A percentile compares a stretch with the other conserved stretches of the same genome.
Evolutionary conservation across 2,888 invertebrate genomes (phyloP).

Genomic region (Taenaris catops): DNA sequence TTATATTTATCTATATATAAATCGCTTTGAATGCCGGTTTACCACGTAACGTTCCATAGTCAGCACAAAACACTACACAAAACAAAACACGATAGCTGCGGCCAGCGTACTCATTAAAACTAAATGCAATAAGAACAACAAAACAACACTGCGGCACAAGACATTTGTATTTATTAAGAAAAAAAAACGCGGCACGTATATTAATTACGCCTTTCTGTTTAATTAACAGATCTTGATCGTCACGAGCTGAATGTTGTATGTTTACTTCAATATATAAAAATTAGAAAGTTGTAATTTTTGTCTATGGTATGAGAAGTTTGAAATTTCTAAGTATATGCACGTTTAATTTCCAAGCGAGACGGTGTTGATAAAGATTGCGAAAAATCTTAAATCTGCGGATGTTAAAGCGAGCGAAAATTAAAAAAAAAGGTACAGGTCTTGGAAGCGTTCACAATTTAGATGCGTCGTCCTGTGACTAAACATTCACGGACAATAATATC

Average conservation of each 20-base stretch:
- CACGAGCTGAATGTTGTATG: neutral
- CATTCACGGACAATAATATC: constrained; percentile 55
- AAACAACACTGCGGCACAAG: constrained; percentile 46
- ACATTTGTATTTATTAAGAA: constrained; percentile 48
- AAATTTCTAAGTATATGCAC: too few species aligned
- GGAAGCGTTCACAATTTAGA: constrained; percentile 22
- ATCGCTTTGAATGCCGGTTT: constrained; percentile 60
- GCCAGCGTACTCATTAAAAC: constrained; percentile 37
- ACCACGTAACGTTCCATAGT: constrained; percentile 64
- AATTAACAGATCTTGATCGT: constrained; percentile 23
- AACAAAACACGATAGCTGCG: constrained; percentile 35
- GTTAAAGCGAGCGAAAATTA: too few species aligned
- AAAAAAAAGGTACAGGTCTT: constrained; percentile 25
- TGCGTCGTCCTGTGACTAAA: constrained; percentile 57
- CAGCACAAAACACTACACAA: constrained; percentile 29
- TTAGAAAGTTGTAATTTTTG: constrained; percentile 46
- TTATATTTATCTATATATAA: too few species aligned
- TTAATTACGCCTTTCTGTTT: constrained; percentile 52
- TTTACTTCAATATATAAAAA: constrained; percentile 11
- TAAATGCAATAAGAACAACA: constrained; percentile 48
- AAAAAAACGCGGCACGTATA: constrained; percentile 55
- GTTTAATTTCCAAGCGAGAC: too few species aligned
- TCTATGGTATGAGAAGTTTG: constrained; percentile 26
- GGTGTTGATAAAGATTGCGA: too few species aligned
- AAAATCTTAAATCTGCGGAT: constrained; percentile 29